phyloP scores from a whole-genome alignment of 1,140 invertebrate genomes.

The Octopus sinensis region DNA sequence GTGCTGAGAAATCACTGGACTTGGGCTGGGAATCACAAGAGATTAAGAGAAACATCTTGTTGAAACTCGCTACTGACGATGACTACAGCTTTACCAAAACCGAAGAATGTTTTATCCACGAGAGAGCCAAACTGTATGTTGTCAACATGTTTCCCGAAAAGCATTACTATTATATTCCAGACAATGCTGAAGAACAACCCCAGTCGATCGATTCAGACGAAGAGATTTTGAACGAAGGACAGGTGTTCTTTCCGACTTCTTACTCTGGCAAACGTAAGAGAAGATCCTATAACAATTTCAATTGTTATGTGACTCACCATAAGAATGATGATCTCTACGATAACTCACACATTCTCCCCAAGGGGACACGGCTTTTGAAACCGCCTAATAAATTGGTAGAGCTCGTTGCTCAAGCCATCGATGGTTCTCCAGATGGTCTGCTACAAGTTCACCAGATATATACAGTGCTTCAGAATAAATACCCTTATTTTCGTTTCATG shows the following conservation, averaged over 20 bases:
- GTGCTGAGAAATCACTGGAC: too few relatives aligned
- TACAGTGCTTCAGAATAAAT: slow-evolving; percentile 40
- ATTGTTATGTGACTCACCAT: slow-evolving; percentile 34
- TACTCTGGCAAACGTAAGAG: slow-evolving; percentile 1
- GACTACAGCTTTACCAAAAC: slow-evolving; percentile 22
- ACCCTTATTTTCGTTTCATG: slow-evolving; percentile 36
- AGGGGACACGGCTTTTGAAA: slow-evolving; percentile 41
- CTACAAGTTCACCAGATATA: slow-evolving; percentile 52
- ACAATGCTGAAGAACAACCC: slow-evolving; percentile 18
- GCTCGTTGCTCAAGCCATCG: slow-evolving; percentile 43
- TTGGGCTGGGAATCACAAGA: not conserved
- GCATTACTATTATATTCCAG: slow-evolving; percentile 30
- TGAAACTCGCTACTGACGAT: not conserved
- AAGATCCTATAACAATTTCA: slow-evolving; percentile 33
- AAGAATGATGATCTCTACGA: slow-evolving; percentile 30
- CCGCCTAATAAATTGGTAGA: slow-evolving; percentile 46
- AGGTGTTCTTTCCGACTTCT: not conserved
- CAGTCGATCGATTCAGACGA: not conserved
- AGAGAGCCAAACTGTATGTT: slow-evolving; percentile 39
- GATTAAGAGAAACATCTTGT: not conserved
- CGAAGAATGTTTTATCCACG: slow-evolving; percentile 44
- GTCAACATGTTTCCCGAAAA: slow-evolving; percentile 34
- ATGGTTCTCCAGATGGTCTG: slow-evolving; percentile 45
- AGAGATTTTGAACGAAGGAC: not conserved
- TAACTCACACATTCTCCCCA: slow-evolving; percentile 35